Base-by-base conservation (phyloP, 2,888 invertebrate genomes). In the Nebria brevicollis region DNA sequence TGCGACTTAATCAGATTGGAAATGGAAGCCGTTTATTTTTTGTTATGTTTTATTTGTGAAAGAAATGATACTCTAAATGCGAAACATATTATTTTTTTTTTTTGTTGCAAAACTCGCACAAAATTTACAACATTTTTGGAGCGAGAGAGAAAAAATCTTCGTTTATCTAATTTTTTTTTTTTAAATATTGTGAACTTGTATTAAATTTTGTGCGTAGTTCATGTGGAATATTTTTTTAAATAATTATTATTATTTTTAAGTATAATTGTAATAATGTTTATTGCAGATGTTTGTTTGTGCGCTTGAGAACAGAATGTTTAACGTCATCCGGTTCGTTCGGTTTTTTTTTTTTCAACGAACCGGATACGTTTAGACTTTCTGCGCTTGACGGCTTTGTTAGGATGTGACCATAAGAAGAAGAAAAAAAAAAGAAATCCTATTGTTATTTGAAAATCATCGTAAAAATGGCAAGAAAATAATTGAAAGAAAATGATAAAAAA, bases 391-490 rank as follows among this genome's bases (percentile, higher is more conserved):
- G 54, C 54, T 54, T 54, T 8, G 8, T 54, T 54, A 54, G 13
- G 54, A 54, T 54, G 54, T 11, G 54, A 54, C 54, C 54, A 54
- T 54, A 11, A 54, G 13, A 54, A 54, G 8, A 54, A 54, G 4
- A 54, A 54, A 54, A 54, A 54, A 54, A 7, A 54, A 54, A 20
- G 20, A 20, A 8, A 54, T 34, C 54, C 13, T 54, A 54, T 54
- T 54, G 54, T 54, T 54, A 54, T 54, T 54, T 54, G 54, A 54
- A 54, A 54, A 54, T 54, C 54, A 13, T 54, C 54, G 25, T 20
- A 68, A 68, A 68, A 68, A 68, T 68, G 20, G 20, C 13, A 68
- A 68, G 5, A 68, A 68, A 68, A 68, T 68, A 68, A 68, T 20
- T 68, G 20, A 25, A n/a, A n/a, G 15, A 66, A n/a, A 68, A 54